Evolutionary conservation across 2,113 vertebrate species (phyloP).

Genomic region (Centropristis striata): DNA sequence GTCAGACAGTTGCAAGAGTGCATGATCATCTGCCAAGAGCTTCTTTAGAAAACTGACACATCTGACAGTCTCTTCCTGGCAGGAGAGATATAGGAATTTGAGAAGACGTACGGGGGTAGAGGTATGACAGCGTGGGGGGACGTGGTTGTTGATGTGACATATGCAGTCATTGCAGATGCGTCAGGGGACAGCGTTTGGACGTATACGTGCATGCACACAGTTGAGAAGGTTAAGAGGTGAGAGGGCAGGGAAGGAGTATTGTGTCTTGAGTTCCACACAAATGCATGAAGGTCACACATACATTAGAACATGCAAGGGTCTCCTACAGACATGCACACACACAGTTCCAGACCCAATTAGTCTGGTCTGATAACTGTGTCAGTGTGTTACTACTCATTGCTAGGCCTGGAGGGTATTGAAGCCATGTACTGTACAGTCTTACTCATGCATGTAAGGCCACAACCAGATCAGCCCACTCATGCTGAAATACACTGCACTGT

Average conservation of each 20-base stretch:
- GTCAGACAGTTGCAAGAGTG: slow-evolving; percentile 67
- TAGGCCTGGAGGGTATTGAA: slow-evolving; percentile 67
- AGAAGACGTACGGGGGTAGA: slow-evolving; percentile 12
- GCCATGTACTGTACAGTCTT: slow-evolving; percentile 67
- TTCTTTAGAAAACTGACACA: slow-evolving; percentile 42
- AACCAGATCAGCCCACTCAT: slow-evolving; percentile 66
- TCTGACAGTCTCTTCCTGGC: slow-evolving; percentile 40
- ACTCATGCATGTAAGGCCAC: slow-evolving; percentile 79
- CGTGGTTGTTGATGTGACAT: neutral
- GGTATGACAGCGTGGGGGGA: slow-evolving; percentile 1
- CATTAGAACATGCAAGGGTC: slow-evolving; percentile 6
- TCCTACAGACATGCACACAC: slow-evolving; percentile 15
- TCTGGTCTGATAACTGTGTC: slow-evolving; percentile 81
- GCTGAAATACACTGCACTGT: slow-evolving; percentile 47
- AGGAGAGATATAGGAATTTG: slow-evolving; percentile 21
- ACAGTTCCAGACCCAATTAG: slow-evolving; percentile 67
- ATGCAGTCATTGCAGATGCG: slow-evolving; percentile 5
- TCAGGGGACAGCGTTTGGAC: neutral
- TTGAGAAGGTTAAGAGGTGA: neutral
- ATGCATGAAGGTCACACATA: slow-evolving; percentile 29
- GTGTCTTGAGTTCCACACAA: neutral
- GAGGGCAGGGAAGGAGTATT: slow-evolving; percentile 21
- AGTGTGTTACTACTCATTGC: slow-evolving; percentile 71
- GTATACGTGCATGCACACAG: slow-evolving; percentile 13
- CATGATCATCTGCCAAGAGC: slow-evolving; percentile 63